phyloP scores from a whole-genome alignment of 2,797 vertebrate genomes.

The Macroramphosus scolopax region DNA sequence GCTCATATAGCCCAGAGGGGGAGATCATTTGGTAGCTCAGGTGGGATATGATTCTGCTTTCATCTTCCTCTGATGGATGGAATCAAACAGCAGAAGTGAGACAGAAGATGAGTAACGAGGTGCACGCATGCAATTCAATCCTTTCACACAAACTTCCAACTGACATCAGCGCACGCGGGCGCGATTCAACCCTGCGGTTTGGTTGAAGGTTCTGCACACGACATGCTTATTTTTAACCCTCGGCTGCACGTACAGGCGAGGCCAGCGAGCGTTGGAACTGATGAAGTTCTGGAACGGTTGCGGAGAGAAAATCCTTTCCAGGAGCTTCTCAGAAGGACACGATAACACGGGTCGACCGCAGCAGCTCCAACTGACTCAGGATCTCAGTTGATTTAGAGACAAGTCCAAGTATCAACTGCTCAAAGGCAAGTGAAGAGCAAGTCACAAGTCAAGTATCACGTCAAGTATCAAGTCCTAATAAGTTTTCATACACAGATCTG shows the following conservation, averaged over 20 bases:
- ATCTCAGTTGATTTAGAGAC: not conserved
- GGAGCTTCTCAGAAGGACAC: constrained; percentile 28
- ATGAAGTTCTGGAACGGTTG: constrained; percentile 57
- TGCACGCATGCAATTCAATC: constrained; percentile 60
- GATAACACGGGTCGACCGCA: constrained; percentile 31
- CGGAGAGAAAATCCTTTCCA: constrained; percentile 56
- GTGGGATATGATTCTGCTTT: constrained; percentile 62
- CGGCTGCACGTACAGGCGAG: constrained; percentile 45
- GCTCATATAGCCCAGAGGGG: constrained; percentile 57
- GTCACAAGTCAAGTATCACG: constrained; percentile 1
- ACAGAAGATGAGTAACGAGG: constrained; percentile 60
- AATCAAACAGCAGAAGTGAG: constrained; percentile 48
- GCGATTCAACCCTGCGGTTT: constrained; percentile 70
- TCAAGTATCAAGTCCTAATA: not conserved
- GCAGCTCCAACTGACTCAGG: constrained; percentile 4
- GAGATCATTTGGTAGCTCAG: constrained; percentile 63
- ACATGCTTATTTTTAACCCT: constrained; percentile 72
- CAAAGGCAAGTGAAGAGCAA: not conserved
- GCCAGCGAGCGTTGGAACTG: constrained; percentile 62
- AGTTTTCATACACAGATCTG: too few relatives aligned
- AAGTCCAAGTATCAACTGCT: not conserved
- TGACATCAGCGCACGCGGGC: constrained; percentile 69
- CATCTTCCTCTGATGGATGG: constrained; percentile 51
- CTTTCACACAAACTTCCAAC: constrained; percentile 63
- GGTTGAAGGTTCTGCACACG: constrained; percentile 68